These are phyloP conservation scores for Falco berigora DNA, from an alignment of 2,797 vertebrate genomes.

Conservation along the genomic window DNA sequence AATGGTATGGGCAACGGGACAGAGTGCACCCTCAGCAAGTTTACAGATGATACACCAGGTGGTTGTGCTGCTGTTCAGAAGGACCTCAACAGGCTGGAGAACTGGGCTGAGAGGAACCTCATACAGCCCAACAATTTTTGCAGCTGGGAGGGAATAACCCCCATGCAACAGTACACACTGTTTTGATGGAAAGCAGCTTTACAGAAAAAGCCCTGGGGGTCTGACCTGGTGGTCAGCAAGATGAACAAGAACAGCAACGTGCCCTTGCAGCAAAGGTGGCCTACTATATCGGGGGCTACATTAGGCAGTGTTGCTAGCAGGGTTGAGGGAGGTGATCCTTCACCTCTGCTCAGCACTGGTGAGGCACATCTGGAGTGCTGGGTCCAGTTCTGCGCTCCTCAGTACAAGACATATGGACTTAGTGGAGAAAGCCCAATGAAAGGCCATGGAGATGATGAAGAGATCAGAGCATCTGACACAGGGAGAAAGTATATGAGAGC, in stretches of 20 bases:
- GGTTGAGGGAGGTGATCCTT: background rate
- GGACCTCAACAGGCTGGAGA: background rate
- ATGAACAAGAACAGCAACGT: background rate
- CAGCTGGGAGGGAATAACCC: background rate
- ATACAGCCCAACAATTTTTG: background rate
- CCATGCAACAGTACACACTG: no score
- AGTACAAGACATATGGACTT: background rate
- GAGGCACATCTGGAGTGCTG: background rate
- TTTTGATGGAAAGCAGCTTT: background rate
- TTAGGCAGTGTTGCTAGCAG: background rate
- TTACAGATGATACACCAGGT: background rate
- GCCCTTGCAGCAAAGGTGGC: background rate
- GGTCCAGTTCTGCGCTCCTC: background rate
- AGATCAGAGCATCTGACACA: background rate
- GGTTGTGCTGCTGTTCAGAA: no score
- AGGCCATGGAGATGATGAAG: background rate
- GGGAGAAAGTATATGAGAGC: background rate
- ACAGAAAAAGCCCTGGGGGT: background rate
- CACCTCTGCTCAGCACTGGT: background rate
- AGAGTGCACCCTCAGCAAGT: background rate
- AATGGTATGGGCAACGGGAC: background rate
- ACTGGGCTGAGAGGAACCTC: background rate
- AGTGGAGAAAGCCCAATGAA: background rate
- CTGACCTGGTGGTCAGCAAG: background rate
- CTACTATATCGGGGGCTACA: background rate